phyloP scores from a whole-genome alignment of 2,888 invertebrate genomes.

The Protodeltote pygarga region DNA sequence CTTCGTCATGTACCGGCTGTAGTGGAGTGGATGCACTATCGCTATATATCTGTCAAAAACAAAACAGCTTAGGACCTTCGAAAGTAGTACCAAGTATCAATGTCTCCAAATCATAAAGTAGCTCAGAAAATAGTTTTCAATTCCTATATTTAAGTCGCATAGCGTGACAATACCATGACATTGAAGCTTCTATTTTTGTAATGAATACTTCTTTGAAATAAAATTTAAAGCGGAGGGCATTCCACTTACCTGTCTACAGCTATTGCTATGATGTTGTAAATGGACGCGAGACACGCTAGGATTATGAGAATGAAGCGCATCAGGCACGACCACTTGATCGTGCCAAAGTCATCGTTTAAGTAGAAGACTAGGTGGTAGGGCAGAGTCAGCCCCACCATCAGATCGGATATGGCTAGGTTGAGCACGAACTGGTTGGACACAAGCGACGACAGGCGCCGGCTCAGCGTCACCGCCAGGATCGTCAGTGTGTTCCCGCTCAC shows the following conservation, averaged over 20 bases:
- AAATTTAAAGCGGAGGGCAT: constrained; percentile 30
- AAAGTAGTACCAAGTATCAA: neutral
- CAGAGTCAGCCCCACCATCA: constrained; percentile 91
- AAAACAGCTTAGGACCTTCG: neutral
- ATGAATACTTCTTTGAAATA: constrained; percentile 39
- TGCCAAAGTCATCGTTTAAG: constrained; percentile 87
- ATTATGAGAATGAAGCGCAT: constrained; percentile 91
- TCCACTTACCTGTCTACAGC: constrained; percentile 89
- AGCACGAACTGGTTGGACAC: constrained; percentile 93
- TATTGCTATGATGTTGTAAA: constrained; percentile 92
- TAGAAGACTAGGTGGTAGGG: constrained; percentile 94
- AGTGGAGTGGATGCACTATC: constrained; percentile 92
- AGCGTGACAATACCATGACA: constrained; percentile 44
- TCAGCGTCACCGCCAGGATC: constrained; percentile 90
- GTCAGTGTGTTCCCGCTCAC: constrained; percentile 92
- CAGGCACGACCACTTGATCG: constrained; percentile 88
- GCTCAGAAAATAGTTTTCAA: neutral
- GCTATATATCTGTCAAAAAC: constrained; percentile 88
- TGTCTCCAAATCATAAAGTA: neutral
- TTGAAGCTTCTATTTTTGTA: constrained; percentile 27
- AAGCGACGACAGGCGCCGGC: constrained; percentile 89
- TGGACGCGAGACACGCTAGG: constrained; percentile 92
- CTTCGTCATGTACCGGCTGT: constrained; percentile 92
- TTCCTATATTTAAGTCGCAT: constrained; percentile 25
- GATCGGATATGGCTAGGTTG: constrained; percentile 92